Evolutionary conservation across 2,888 invertebrate species (phyloP), one percentile per base, ranked within the genome.

Genomic region (Onchidella celtica): DNA sequence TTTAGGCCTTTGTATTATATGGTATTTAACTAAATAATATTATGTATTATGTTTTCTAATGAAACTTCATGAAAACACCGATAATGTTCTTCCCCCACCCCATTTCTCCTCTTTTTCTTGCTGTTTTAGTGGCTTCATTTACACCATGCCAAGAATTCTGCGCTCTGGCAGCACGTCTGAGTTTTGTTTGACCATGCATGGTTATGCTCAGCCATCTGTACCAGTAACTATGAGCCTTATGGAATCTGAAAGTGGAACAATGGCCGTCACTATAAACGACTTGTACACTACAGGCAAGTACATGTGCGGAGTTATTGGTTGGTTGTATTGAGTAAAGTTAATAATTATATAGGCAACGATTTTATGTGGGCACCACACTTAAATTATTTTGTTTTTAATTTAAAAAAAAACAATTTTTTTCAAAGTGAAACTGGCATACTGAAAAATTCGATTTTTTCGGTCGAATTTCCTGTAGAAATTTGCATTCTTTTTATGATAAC

Each of bases 121-220:
- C 27, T 24, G 61, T 85, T 84, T 32, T 85, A 90, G 88, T 55
- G 87, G 86, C 34, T 88, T 85, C 78, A 65, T 90, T 65, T 85
- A 90, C 29, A 90, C 90, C 9, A 70, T 88, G 69, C 89, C 89
- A 3, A 82, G 79, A n/a, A 79, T 70, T 6, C 75, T 90, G 76
- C 87, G 86, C 59, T 81, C 83, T 1, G 88, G 86, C 1, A 72
- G 85, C 0, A 66, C 75, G 21, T 88, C 87, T 29, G 77, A 85
- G 66, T 87, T 86, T 75, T 89, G 89, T 83, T 78, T 89, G 32
- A 85, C 86, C 0, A 74, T 88, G 61, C 84, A 87, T 68, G 85
- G 73, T 70, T 81, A 74, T n/a, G 65, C 40, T 57, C 24, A 69
- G 21, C 34, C 40, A 9, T 38, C 40, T 14, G 38, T 59, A 17